Base-by-base conservation (phyloP, 2,888 invertebrate genomes). In the Xestia xanthographa region DNA sequence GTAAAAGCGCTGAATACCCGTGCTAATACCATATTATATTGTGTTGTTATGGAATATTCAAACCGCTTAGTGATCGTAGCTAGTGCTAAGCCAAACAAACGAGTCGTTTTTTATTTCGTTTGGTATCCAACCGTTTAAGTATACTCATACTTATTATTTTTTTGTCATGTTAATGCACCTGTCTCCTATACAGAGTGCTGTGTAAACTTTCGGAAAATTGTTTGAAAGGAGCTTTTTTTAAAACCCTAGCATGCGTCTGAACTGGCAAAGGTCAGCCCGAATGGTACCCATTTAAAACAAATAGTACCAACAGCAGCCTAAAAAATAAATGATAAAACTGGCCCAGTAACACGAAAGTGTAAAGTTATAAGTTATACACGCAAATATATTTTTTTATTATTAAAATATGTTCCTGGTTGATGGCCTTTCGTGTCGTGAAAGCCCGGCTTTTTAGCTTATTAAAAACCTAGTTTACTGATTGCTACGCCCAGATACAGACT, bases 311-410 rank as follows among this genome's bases (percentile, higher is more conserved):
- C 5, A 34, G 12, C 50, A 26, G 66, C 12, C 12, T n/a, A 43
- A 67, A 74, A 67, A 29, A 66, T 66, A 62, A 53, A 53, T 50
- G 14, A 63, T 34, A 43, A 75, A 50, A 48, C n/a, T 14, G 38
- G 58, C n/a, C 26, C 38, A 69, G 14, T 60, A 53, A 22, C 79
- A 71, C 69, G 75, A 75, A 69, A 66, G 17, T 5, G 22, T 70
- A 67, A n/a, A n/a, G n/a, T n/a, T n/a, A n/a, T n/a, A n/a, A n/a
- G n/a, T 62, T 80, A 45, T 22, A 79, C 84, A 81, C 71, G 82
- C 85, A 66, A 77, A 69, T 66, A 65, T 41, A 17, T 56, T 26
- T 34, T 26, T 60, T 62, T 69, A 48, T 26, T 60, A 72, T 63
- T 20, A 68, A 60, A 66, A 66, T 66, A 56, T 48, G 60, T 72